Percentiles rank a stretch among this genome's conserved stretches.
Conservation (phyloP, 1,140 invertebrate species). For the Riptortus pedestris region DNA sequence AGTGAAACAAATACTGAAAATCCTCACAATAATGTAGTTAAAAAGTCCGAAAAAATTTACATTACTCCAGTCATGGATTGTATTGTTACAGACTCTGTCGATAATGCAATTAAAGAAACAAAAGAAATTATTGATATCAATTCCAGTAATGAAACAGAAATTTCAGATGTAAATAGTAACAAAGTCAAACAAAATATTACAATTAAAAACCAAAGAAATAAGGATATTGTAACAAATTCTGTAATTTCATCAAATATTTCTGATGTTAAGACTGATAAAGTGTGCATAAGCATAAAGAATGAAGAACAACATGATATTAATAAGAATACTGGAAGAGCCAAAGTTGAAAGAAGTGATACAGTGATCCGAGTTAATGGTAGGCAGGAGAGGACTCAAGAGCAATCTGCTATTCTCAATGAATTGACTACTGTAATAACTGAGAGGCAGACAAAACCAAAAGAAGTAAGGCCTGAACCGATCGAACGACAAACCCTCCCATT, state of each 20-base stretch:
- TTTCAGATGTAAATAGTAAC: background rate
- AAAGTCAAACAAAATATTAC: background rate
- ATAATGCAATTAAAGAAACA: no score
- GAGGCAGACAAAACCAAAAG: background rate
- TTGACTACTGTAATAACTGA: slow-evolving; percentile 1
- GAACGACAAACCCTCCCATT: slow-evolving; percentile 1
- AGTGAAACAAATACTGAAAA: background rate
- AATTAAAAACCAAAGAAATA: background rate
- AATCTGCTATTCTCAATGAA: slow-evolving; percentile 18
- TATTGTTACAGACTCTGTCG: no score
- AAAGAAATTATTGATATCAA: background rate
- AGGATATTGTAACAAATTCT: background rate
- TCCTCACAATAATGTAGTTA: background rate
- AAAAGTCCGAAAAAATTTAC: background rate
- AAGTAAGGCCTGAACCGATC: background rate
- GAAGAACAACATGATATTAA: background rate
- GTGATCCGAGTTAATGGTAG: slow-evolving; percentile 2
- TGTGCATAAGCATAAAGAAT: background rate
- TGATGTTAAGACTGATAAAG: background rate
- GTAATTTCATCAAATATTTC: background rate
- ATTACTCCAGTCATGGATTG: background rate
- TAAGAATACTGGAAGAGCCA: background rate
- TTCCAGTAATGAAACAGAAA: background rate
- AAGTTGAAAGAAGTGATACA: slow-evolving; percentile 12
- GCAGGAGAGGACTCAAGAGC: background rate